Conservation (phyloP, 2,888 invertebrate genomes). For the Tipula helvola region DNA sequence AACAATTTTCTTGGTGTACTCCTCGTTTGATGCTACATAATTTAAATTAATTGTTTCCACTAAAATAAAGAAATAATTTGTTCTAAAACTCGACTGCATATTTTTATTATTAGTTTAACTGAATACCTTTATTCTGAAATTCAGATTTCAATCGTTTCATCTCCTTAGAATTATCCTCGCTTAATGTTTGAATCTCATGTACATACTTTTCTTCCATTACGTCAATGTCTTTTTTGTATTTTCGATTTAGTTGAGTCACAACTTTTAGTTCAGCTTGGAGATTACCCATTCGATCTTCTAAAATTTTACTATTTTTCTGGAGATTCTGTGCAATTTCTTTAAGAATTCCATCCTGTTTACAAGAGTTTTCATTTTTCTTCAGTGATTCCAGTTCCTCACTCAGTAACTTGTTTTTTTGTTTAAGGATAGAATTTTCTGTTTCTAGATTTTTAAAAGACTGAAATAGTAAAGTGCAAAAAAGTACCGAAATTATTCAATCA, state of each 20-base stretch:
- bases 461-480: neutral
- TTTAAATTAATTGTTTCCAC: neutral
- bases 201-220: neutral
- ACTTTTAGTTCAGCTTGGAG: neutral
- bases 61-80: neutral
- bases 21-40: neutral
- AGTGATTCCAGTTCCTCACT: neutral
- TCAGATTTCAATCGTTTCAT: neutral
- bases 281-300: neutral
- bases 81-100: neutral
- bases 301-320: neutral
- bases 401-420: neutral
- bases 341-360: neutral
- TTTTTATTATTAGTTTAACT: neutral
- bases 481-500: no score
- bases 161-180: conserved; percentile 16
- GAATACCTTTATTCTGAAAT: neutral
- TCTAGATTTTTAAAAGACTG: neutral
- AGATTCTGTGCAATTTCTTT: neutral
- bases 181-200: conserved; percentile 20
- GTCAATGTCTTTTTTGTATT: neutral
- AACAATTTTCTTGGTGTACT: neutral
- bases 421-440: neutral
- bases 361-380: neutral
- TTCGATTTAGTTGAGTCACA: neutral